Percentiles rank a stretch among this genome's conserved stretches.
Conservation (phyloP, 2,888 invertebrate genomes). For the Endotricha flammealis region DNA sequence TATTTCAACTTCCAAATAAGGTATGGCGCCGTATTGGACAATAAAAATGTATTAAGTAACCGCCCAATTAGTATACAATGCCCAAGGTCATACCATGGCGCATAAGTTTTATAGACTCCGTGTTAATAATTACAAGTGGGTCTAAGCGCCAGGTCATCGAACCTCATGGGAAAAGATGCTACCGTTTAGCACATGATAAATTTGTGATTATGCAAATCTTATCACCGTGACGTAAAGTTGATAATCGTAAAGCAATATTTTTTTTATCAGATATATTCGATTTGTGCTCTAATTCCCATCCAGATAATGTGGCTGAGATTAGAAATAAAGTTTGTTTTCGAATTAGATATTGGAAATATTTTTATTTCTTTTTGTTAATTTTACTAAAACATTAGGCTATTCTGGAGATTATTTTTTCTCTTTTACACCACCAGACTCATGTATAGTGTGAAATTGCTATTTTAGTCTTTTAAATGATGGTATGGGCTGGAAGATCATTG, state of each 20-base stretch:
- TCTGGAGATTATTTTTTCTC: too few species aligned
- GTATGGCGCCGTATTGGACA: constrained; percentile 3
- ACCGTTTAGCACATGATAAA: constrained; percentile 16
- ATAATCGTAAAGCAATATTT: constrained; percentile 1
- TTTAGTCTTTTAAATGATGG: too few species aligned
- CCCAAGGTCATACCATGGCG: constrained; percentile 6
- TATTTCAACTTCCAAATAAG: constrained; percentile 1
- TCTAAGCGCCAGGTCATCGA: constrained; percentile 32
- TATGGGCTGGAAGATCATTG: too few species aligned
- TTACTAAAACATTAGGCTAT: too few species aligned
- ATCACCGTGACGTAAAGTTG: background rate
- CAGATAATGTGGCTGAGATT: constrained; percentile 8
- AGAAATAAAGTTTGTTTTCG: background rate
- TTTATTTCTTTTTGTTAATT: too few species aligned
- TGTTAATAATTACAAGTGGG: constrained; percentile 9
- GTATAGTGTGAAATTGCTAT: too few species aligned
- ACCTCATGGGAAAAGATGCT: constrained; percentile 38
- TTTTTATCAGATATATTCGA: constrained; percentile 1
- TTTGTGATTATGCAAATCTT: background rate
- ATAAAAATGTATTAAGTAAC: constrained; percentile 4
- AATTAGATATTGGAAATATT: too few species aligned
- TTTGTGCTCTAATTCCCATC: constrained; percentile 7
- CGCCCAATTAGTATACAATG: constrained; percentile 8
- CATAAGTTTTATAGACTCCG: constrained; percentile 9
- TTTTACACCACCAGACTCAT: too few species aligned